Evolutionary conservation across 2,113 vertebrate species (phyloP), one percentile per base, ranked within the genome.

Genomic region (Nothocercus julius): DNA sequence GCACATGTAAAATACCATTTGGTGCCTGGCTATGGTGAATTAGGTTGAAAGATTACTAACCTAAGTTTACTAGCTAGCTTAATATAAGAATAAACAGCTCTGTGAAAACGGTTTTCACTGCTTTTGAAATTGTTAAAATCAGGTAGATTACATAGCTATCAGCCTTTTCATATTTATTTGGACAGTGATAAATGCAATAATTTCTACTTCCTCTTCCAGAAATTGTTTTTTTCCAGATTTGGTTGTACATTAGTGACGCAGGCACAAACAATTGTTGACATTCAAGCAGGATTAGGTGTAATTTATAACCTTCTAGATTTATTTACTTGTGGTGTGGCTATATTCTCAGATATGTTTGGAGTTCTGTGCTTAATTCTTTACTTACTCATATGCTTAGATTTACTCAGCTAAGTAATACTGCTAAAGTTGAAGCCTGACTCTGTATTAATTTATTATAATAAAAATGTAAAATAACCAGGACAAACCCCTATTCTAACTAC

Each of bases 401-500:
- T 54, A 73, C 44, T 86, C 30, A 36, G 54, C 44, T 89, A 79
- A 95, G 44, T 74, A 72, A 69, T 32, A 42, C 25, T 44, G n/a
- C 59, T 79, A 63, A 61, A 80, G 49, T 8, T 61, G 73, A 87
- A 70, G 36, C 64, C 67, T 94, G 64, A 67, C 42, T 94, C 82
- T 73, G 56, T 68, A 86, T 78, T 82, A 96, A 90, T 30, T 93
- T 62, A 58, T 40, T 72, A 92, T 81, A 88, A 96, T 92, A 90
- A 84, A 95, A 95, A 93, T 94, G 86, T 90, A 90, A 95, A 96
- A 92, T 83, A 96, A 73, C 70, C 62, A 66, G 44, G 85, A 92
- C 32, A 84, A 92, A 59, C 49, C 49, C 25, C 21, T 85, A 32
- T 62, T 82, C 66, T 77, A 93, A 73, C 69, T 77, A 87, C 42